Evolutionary conservation across 2,888 invertebrate species (phyloP), one percentile per base, ranked within the genome.

Genomic region (Coelopa pilipes): DNA sequence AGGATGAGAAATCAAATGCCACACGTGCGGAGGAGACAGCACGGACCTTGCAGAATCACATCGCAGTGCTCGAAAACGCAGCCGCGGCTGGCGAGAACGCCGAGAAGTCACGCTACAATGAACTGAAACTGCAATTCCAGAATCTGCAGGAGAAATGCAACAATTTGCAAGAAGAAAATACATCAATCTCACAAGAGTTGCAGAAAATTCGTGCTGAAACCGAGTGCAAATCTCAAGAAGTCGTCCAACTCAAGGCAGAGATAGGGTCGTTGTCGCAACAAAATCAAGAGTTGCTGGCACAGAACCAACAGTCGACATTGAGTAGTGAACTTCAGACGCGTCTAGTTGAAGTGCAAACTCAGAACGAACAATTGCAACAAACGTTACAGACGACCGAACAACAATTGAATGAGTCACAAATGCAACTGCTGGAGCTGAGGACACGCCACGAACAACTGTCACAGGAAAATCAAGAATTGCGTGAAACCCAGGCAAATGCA

Each of bases 1-100:
- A 90, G 73, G 90, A 90, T 74, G 90, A 87, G 74, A 86, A 84
- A 78, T 82, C 87, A 80, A 86, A 89, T 71, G 69, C 75, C 0
- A 68, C 70, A 68, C 80, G 88, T 3, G 85, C 86, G 15, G 87
- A 87, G 69, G 77, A 81, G 49, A 78, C 81, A 62, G 76, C 84
- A 17, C 77, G 78, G 21, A 66, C 76, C 11, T 74, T 85, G 53
- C 84, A 88, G 77, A 76, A 85, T 12, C 79, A 81, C 75, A 68
- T 82, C 10, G 74, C 76, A 7, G 55, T 63, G 0, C 74, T 77
- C 47, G 80, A 81, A 47, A 34, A 34, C 7, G 34, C 34, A 7
- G 34, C 34, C 34, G 76, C 75, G 49, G 70, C 78, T 71, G 67
- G 81, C 82, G 76, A 75, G n/a, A 80, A 78, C 65, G 76, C 78